Evolutionary conservation across 2,888 invertebrate species (phyloP).

Genomic region (Tenthredo notha): DNA sequence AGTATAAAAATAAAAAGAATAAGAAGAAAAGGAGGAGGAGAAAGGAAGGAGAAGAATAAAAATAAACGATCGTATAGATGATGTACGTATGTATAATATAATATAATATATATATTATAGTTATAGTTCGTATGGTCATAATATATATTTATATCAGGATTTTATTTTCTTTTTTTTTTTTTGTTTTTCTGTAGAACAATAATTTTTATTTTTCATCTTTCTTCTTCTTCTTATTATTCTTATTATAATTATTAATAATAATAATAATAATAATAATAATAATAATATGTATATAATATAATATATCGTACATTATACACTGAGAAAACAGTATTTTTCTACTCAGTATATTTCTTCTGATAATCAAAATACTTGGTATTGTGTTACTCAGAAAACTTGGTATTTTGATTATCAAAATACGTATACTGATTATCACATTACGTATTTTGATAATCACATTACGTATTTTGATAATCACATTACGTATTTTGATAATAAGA

Average conservation of each 20-base stretch:
- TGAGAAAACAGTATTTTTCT: too few relatives aligned
- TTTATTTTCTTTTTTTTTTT: slow-evolving; percentile 58
- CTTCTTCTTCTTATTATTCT: neutral
- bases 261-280: slow-evolving; percentile 12
- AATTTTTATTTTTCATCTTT: neutral
- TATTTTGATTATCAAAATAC: too few relatives aligned
- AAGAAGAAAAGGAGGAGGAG: neutral
- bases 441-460: too few relatives aligned
- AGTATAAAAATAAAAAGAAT: neutral
- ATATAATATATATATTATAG: slow-evolving; percentile 19
- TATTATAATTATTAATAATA: neutral
- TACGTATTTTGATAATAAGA: too few relatives aligned
- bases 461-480: too few relatives aligned
- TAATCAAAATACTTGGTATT: too few relatives aligned
- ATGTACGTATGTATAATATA: slow-evolving; percentile 12
- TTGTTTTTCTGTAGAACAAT: too few relatives aligned
- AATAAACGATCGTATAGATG: neutral
- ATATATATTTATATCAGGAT: slow-evolving; percentile 67
- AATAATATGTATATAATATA: slow-evolving; percentile 31
- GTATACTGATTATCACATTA: too few relatives aligned
- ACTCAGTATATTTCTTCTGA: too few relatives aligned
- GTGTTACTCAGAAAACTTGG: too few relatives aligned
- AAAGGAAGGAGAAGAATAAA: neutral
- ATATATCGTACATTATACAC: neutral
- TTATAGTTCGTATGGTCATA: slow-evolving; percentile 70